A percentile compares a stretch with the other conserved stretches of the same genome.
Evolutionary conservation across 2,113 vertebrate genomes (phyloP).

Genomic region (Anarhynchus alexandrinus): DNA sequence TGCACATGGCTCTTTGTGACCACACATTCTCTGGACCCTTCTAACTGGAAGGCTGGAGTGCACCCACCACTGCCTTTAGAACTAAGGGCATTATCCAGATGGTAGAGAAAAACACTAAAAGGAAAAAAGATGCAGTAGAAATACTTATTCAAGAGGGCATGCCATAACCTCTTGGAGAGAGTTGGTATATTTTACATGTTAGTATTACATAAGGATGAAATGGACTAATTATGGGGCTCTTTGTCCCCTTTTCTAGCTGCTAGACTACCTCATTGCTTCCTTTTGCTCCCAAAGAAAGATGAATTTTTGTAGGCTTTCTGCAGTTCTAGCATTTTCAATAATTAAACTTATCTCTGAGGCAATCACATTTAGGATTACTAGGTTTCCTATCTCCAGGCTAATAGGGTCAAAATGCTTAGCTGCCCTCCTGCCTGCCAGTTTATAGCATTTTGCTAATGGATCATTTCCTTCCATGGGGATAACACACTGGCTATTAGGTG

Average conservation of each 20-base stretch:
- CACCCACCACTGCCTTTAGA: neutral
- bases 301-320: conserved; percentile 2
- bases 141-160: neutral
- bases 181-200: neutral
- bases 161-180: neutral
- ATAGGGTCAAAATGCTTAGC: conserved; percentile 55
- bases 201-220: neutral
- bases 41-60: neutral
- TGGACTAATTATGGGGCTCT: neutral
- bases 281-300: neutral
- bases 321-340: conserved; percentile 48
- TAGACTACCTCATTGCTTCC: neutral
- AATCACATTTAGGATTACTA: conserved; percentile 55
- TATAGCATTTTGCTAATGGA: conserved; percentile 61
- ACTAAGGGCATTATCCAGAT: neutral
- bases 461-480: conserved; percentile 27
- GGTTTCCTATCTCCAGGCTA: conserved; percentile 39
- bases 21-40: neutral
- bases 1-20: neutral
- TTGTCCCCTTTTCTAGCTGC: neutral
- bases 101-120: neutral
- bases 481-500: conserved; percentile 25
- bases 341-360: conserved; percentile 56
- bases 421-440: conserved; percentile 53
- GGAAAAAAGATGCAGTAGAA: neutral